Evolutionary conservation across 2,797 vertebrate genomes (phyloP).

Genomic region (Eulemur rubriventer): DNA sequence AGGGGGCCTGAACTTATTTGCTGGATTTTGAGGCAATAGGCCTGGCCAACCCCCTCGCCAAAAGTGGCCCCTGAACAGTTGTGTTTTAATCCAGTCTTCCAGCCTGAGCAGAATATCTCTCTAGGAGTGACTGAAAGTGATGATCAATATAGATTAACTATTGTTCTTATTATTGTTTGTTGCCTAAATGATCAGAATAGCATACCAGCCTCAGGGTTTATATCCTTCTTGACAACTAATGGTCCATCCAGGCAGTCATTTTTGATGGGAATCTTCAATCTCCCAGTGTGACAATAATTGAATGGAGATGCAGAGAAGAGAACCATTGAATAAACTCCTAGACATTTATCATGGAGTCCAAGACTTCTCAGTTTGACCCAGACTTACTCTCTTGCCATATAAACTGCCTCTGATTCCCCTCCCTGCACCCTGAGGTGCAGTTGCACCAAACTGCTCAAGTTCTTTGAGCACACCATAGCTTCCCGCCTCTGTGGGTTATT

Average conservation of each 20-base stretch:
- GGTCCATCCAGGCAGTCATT: background rate
- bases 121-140: background rate
- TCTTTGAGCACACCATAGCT: background rate
- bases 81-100: background rate
- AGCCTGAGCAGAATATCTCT: background rate
- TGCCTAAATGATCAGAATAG: background rate
- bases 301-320: background rate
- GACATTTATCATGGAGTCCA: background rate
- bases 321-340: background rate
- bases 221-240: background rate
- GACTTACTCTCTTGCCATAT: background rate
- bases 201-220: background rate
- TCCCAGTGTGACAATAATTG: background rate
- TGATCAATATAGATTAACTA: background rate
- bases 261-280: background rate
- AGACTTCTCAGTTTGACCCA: background rate
- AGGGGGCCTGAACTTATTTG: background rate
- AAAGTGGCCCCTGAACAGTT: background rate
- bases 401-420: background rate
- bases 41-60: background rate
- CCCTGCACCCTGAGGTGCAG: background rate
- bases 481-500: background rate
- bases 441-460: background rate
- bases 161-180: background rate
- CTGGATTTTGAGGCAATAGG: background rate